Evolutionary conservation across 2,888 invertebrate genomes (phyloP), one percentile per base, ranked within the genome.

Genomic region (Cremastinae sp.): DNA sequence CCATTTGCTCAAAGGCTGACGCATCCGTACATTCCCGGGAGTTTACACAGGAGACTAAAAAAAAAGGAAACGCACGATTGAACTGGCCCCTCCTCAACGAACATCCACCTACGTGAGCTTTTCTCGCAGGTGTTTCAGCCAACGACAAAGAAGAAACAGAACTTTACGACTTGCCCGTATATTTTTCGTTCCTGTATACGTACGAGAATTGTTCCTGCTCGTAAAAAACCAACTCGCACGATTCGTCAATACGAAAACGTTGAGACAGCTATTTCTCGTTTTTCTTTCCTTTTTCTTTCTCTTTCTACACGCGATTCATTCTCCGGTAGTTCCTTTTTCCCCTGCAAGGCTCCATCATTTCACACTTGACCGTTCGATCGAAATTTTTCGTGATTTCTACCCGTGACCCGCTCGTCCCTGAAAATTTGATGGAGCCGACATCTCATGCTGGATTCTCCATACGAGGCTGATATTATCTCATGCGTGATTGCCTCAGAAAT

Each of bases 161-260:
- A 59, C 58, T 59, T 49, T 59, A 69, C 49, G 45, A 56, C 58
- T 9, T n/a, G 45, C 47, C 20, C 16, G 20, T 28, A 55, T 51
- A n/a, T 35, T 37, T 65, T 28, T 35, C 35, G 45, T 45, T 55
- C 65, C n/a, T 64, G 10, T 39, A 47, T 47, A 35, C 55, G 58
- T 47, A 47, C 39, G 55, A 51, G 70, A 61, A 70, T 62, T 55
- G 61, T 51, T 18, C 18, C 18, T 28, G 18, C 70, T 69, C 55
- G 45, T 62, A 70, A 62, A 14, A 49, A 49, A n/a, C 12, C 41
- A 51, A 28, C 51, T 58, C 28, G 20, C 61, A 28, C 28, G 18
- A 61, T 45, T 43, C 61, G 12, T 37, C 61, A 3, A 61, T 55
- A 35, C 10, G 28, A 43, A 62, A 61, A 70, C 35, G 45, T 70